Evolutionary conservation across 2,888 invertebrate species (phyloP), one percentile per base, ranked within the genome.

Genomic region (Coenonympha arcania): DNA sequence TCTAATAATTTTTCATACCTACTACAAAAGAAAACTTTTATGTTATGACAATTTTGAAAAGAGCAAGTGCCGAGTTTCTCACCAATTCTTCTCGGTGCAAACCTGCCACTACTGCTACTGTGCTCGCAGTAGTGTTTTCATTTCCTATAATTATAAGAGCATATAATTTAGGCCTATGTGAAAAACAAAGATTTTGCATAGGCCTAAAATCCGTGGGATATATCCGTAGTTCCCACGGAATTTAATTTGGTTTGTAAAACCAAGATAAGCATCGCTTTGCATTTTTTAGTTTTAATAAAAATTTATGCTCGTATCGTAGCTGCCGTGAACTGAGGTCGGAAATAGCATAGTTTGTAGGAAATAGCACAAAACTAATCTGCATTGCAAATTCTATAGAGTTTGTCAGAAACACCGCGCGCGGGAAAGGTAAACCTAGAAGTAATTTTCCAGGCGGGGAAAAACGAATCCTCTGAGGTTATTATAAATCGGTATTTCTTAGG

Each of bases 321-420:
- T n/a, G n/a, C n/a, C n/a, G n/a, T n/a, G n/a, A n/a, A n/a, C n/a
- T n/a, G n/a, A n/a, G n/a, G n/a, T n/a, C n/a, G n/a, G n/a, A 47
- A 46, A 43, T n/a, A 40, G 24, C 46, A 48, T 16, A 33, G 9
- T 8, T 37, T 45, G 13, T 36, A 33, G 24, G 39, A 48, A 54
- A 52, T 42, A 40, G 22, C 37, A 48, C 43, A 48, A 37, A 52
- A 36, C 54, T 64, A 62, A 69, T 73, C 60, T 73, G 64, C 65
- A 69, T 61, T 72, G 72, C 64, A 73, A 72, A 74, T 69, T 62
- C 55, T 51, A 56, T 56, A 54, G 50, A 57, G 52, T 56, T 53
- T 53, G 50, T 43, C 47, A 46, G 39, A 43, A 39, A 39, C 49
- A 45, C 16, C 47, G 24, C 31, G 31, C 39, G 41, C 13, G 19